Evolutionary conservation across 2,888 invertebrate genomes (phyloP).

Genomic region (Zaprionus bogoriensis): DNA sequence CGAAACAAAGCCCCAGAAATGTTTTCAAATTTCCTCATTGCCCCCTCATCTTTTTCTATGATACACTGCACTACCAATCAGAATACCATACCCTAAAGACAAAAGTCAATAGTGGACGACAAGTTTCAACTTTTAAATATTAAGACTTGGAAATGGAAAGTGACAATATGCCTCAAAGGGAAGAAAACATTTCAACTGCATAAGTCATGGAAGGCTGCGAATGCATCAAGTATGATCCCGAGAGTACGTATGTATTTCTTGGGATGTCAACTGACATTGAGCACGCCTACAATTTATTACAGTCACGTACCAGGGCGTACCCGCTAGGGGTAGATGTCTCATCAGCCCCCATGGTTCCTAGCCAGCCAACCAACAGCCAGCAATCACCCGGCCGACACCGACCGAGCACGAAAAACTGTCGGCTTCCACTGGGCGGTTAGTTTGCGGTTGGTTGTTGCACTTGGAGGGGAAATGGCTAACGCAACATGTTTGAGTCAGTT

Average conservation of each 20-base stretch:
- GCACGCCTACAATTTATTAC: constrained; percentile 78
- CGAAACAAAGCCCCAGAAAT: constrained; percentile 52
- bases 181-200: not conserved
- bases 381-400: constrained; percentile 34
- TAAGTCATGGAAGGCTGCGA: constrained; percentile 7
- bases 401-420: constrained; percentile 31
- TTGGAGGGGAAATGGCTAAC: constrained; percentile 56
- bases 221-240: constrained; percentile 24
- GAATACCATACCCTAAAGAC: constrained; percentile 34
- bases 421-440: constrained; percentile 12
- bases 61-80: constrained; percentile 32
- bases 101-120: constrained; percentile 36
- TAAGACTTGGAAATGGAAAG: constrained; percentile 9
- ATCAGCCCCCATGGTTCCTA: not conserved
- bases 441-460: constrained; percentile 29
- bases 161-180: constrained; percentile 34
- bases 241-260: constrained; percentile 42
- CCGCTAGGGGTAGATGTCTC: constrained; percentile 63
- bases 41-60: not conserved
- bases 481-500: constrained; percentile 75
- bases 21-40: constrained; percentile 19
- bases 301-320: constrained; percentile 82
- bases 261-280: constrained; percentile 48
- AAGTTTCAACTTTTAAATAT: not conserved
- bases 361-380: constrained; percentile 56